Evolutionary conservation across 2,797 vertebrate genomes (phyloP), one percentile per base, ranked within the genome.

Genomic region (Propithecus perrieri): DNA sequence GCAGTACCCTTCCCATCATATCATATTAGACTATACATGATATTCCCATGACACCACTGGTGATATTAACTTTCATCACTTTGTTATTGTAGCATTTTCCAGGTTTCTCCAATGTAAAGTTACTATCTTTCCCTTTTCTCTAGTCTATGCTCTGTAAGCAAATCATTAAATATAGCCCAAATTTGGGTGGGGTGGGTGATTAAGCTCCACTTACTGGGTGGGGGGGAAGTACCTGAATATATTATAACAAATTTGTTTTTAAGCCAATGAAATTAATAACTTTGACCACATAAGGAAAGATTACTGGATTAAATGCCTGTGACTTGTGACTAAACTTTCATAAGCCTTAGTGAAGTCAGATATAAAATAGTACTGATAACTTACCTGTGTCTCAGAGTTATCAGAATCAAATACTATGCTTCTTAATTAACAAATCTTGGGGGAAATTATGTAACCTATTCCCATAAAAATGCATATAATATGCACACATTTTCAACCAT

Each of bases 361-460:
- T 41, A 79, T 86, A 79, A 96, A 91, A 78, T 33, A 41, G 2
- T 81, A 85, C 33, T 76, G 76, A 85, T 69, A 48, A 87, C 69
- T 74, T 93, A 69, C 11, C 35, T 95, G 95, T 87, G 83, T 88
- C 63, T 95, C 85, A 84, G 33, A 89, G 55, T 63, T 94, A 46
- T 71, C 43, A 53, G 15, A 94, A 90, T 78, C 35, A 95, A 94
- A 88, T 28, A 78, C 30, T 85, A 63, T 61, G 55, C 35, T 88
- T 97, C 24, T 69, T 63, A 89, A 91, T 74, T 93, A 24, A 83
- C 57, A 90, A 83, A 94, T 61, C 20, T 50, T 55, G 18, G 30
- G 10, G 72, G 38, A 91, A 83, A 67, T 79, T 88, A 90, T 9
- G 17, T 33, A 72, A 18, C 11, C 41, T 71, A 75, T 78, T 91